Evolutionary conservation across 92 coral and sea anemone genomes (phyloP).

Genomic region (Desmophyllum pertusum): DNA sequence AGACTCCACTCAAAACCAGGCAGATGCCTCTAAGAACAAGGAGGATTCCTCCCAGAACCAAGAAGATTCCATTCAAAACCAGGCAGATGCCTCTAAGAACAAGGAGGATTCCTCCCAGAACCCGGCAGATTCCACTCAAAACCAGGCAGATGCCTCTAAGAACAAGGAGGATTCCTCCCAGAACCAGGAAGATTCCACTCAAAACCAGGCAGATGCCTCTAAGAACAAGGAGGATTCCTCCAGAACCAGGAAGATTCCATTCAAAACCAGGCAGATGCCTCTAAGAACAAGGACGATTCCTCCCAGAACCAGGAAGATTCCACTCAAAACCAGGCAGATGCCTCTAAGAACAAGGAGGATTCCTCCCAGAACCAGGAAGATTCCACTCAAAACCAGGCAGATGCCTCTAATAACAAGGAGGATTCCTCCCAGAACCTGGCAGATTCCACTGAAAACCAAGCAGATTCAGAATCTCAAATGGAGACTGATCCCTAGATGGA

Average conservation of each 20-base stretch:
- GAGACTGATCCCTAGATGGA: not conserved
- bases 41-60: not conserved
- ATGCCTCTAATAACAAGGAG: no score
- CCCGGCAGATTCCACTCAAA: not conserved
- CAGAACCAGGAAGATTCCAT: not conserved
- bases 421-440: no score
- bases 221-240: not conserved
- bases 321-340: not conserved
- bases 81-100: not conserved
- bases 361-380: no score
- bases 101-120: not conserved
- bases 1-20: not conserved
- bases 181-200: not conserved
- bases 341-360: not conserved
- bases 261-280: not conserved
- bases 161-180: not conserved
- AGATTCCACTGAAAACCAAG: not conserved
- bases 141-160: not conserved
- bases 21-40: not conserved
- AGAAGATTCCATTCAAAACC: not conserved
- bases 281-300: not conserved
- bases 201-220: not conserved
- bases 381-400: no score
- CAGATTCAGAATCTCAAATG: constrained; percentile 2
- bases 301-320: not conserved